Base-by-base conservation (phyloP, 2,888 invertebrate genomes). In the Noctua fimbriata region DNA sequence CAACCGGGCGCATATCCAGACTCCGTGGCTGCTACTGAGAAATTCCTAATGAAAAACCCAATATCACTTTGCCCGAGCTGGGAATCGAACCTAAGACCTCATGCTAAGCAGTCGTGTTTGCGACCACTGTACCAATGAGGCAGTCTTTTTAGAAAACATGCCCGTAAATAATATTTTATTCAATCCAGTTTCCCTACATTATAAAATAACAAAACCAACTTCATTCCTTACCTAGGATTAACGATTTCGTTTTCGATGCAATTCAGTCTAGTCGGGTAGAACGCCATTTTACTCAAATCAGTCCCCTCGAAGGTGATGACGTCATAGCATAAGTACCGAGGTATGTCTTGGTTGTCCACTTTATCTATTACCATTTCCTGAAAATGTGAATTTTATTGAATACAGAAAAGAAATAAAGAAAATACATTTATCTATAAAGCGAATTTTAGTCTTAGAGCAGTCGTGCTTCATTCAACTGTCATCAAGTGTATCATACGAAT, bases 351-450 rank as follows among this genome's bases (percentile, higher is more conserved):
- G 0, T 98, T 98, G 18, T 98, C 95, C 24, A 98, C 98, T 95
- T 98, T 98, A 93, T 99, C 99, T 86, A 99, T 98, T 21, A 99
- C 99, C 99, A 99, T 99, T 97, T 99, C 99, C 99, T 99, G 93
- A 69, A 97, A 97, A 79, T 16, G 0, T 16, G 1, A 0, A 63
- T 28, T 10, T 63, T 36, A 10, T 65, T 63, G 9, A 63, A 65
- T 63, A 63, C 32, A 32, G 6, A 52, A 52, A 55, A 55, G 0
- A 52, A 52, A 52, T n/a, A 28, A 14, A 60, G 16, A 16, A 60
- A 28, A 60, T 16, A 6, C 16, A 28, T 60, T 60, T 60, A 60
- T 60, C 16, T 47, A 47, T 12, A 47, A 47, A 52, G 52, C 52
- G 52, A 52, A 52, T 21, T 21, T 21, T 52, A 52, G 21, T 7